Conservation (phyloP, 64 coral and sea anemone species). For the Orbicella faveolata region DNA sequence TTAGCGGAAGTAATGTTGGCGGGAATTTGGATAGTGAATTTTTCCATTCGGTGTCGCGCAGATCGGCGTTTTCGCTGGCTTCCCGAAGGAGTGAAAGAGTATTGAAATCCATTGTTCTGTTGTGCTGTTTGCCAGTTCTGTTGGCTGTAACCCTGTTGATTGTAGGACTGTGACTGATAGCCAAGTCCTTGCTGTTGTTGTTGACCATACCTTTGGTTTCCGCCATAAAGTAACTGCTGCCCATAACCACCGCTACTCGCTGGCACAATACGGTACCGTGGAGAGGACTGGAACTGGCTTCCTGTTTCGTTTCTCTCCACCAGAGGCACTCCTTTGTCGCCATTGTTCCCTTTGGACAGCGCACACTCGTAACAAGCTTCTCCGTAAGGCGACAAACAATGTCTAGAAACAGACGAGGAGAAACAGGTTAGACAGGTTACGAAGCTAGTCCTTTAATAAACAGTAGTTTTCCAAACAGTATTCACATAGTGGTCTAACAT, state of each 20-base stretch:
- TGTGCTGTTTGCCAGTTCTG: slow-evolving; percentile 28
- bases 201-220: slow-evolving; percentile 39
- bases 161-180: slow-evolving; percentile 4
- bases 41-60: slow-evolving; percentile 16
- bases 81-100: slow-evolving; percentile 8
- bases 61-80: slow-evolving; percentile 36
- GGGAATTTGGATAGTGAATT: slow-evolving; percentile 63
- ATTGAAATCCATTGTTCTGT: slow-evolving; percentile 42
- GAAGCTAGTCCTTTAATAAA: background rate
- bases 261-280: slow-evolving; percentile 16
- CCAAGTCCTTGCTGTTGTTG: background rate
- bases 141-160: slow-evolving; percentile 30
- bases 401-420: slow-evolving; percentile 25
- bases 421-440: background rate
- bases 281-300: slow-evolving; percentile 2
- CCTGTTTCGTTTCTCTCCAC: slow-evolving; percentile 56
- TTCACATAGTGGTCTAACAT: no score
- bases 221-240: slow-evolving; percentile 5
- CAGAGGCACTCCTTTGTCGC: slow-evolving; percentile 71
- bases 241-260: slow-evolving; percentile 25
- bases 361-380: slow-evolving; percentile 91
- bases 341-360: slow-evolving; percentile 60
- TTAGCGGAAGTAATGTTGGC: slow-evolving; percentile 60
- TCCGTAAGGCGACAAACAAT: slow-evolving; percentile 84
- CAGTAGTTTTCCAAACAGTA: background rate